These are phyloP conservation scores for Anthoscopus minutus DNA, from an alignment of 2,113 vertebrate genomes.

Conservation along the genomic window DNA sequence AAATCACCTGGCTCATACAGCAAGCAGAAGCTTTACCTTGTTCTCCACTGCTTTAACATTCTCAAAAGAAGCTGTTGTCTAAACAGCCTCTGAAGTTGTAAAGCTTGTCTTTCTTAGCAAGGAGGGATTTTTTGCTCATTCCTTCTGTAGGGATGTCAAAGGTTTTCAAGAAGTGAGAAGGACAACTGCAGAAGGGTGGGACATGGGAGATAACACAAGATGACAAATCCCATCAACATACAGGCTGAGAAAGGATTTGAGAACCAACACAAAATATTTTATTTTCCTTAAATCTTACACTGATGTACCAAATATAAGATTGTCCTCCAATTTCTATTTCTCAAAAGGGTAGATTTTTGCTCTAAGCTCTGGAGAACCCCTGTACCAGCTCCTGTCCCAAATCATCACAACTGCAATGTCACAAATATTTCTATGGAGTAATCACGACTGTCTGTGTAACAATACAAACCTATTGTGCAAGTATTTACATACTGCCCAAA, in stretches of 20 bases:
- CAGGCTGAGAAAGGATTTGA: neutral
- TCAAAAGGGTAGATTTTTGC: neutral
- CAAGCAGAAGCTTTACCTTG: neutral
- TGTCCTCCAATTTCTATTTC: neutral
- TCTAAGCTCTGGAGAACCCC: neutral
- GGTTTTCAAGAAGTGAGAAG: neutral
- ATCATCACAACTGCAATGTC: neutral
- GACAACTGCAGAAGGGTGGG: neutral
- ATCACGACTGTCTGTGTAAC: neutral
- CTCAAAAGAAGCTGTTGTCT: neutral
- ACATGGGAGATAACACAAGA: neutral
- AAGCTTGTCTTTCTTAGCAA: neutral
- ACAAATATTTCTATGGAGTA: neutral
- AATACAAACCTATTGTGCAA: neutral
- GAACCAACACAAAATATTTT: neutral
- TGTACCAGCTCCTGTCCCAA: neutral
- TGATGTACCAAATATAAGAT: neutral
- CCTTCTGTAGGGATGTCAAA: neutral
- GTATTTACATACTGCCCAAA: neutral
- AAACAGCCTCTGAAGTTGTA: neutral
- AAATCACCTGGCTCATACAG: neutral
- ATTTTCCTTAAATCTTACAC: neutral
- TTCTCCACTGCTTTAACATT: neutral
- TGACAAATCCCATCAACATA: neutral
- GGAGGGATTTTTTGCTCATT: neutral